phyloP scores from a whole-genome alignment of 23 tunicate species.

The Phallusia fumigata region DNA sequence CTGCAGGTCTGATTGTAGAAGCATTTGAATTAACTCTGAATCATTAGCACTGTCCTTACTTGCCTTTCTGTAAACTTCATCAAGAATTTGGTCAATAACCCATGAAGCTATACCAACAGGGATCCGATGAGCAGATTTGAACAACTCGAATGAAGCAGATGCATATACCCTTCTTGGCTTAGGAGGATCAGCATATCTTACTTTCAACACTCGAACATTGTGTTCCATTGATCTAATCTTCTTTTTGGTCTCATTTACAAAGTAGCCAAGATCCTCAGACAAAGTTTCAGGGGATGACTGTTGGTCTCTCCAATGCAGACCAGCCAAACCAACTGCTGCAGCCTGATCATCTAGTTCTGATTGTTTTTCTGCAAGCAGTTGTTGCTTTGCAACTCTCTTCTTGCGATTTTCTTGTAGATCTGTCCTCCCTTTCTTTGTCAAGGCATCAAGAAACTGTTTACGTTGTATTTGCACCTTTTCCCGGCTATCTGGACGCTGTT shows the following conservation, averaged over 20 bases:
- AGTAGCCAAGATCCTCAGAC: conserved; percentile 26
- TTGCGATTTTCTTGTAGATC: conserved; percentile 22
- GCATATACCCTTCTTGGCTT: neutral
- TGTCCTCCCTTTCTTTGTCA: conserved; percentile 23
- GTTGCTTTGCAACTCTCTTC: conserved; percentile 25
- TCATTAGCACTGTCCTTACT: conserved; percentile 10
- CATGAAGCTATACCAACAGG: conserved; percentile 30
- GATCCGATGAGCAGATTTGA: conserved; percentile 30
- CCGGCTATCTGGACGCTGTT: conserved; percentile 12
- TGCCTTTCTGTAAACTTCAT: conserved; percentile 21
- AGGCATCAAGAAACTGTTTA: conserved; percentile 26
- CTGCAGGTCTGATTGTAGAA: conserved; percentile 41
- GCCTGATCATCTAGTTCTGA: conserved; percentile 14
- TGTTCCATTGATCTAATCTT: conserved; percentile 40
- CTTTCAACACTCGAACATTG: conserved; percentile 21
- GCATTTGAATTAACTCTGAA: conserved; percentile 15
- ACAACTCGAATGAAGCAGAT: conserved; percentile 17
- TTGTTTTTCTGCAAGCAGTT: conserved; percentile 32
- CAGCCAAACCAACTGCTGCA: neutral
- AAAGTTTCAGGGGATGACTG: neutral
- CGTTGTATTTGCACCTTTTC: conserved; percentile 12
- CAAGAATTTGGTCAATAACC: conserved; percentile 28
- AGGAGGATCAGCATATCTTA: conserved; percentile 3
- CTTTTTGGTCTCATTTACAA: conserved; percentile 36
- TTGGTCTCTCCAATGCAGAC: neutral